phyloP scores from a whole-genome alignment of 2,113 vertebrate species.

The Bos javanicus region DNA sequence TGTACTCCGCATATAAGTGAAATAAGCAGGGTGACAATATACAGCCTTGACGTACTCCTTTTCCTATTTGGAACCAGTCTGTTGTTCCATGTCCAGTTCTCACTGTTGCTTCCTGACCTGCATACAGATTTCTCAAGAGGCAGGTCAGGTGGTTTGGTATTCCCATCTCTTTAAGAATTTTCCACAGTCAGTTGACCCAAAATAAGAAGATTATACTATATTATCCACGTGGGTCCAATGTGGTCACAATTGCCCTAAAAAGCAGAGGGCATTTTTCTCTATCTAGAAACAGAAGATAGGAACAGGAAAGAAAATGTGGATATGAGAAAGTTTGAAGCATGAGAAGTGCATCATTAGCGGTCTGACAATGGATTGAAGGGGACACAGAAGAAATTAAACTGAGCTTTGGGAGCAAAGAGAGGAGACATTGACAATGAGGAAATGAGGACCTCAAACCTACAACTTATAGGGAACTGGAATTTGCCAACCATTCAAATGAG shows the following conservation, averaged over 20 bases:
- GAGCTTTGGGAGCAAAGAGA: neutral
- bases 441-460: neutral
- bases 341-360: neutral
- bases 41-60: no score
- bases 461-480: neutral
- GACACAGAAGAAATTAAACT: neutral
- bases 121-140: no score
- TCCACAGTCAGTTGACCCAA: neutral
- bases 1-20: no score
- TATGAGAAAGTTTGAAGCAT: neutral
- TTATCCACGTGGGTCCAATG: neutral
- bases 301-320: neutral
- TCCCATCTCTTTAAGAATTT: no score
- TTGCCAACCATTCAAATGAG: neutral
- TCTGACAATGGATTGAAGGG: neutral
- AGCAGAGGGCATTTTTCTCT: neutral
- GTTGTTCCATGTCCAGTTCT: no score
- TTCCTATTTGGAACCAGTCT: no score
- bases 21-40: no score
- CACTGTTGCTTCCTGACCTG: no score
- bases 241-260: neutral
- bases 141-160: no score
- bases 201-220: neutral
- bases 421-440: neutral
- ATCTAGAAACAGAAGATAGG: neutral